Conservation (phyloP, 2,797 vertebrate species). For the Chaunax sp. region DNA sequence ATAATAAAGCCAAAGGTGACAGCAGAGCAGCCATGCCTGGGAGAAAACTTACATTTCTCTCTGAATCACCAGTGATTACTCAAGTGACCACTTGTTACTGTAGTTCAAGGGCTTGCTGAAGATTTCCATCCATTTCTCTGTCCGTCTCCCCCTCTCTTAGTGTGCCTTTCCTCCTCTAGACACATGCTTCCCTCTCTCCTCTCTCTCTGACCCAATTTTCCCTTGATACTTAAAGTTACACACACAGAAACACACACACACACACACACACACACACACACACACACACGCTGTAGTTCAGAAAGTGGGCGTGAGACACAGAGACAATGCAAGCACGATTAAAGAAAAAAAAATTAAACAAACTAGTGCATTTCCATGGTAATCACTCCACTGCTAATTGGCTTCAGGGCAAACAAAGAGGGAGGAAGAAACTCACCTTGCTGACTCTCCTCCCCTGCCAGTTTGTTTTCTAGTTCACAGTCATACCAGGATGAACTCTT, state of each 20-base stretch:
- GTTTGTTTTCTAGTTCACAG: slow-evolving; percentile 42
- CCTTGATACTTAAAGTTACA: slow-evolving; percentile 78
- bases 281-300: slow-evolving; percentile 48
- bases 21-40: slow-evolving; percentile 67
- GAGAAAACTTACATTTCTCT: slow-evolving; percentile 79
- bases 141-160: slow-evolving; percentile 61
- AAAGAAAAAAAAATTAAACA: slow-evolving; percentile 22
- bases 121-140: slow-evolving; percentile 70
- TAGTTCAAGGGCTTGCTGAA: slow-evolving; percentile 64
- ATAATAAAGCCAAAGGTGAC: slow-evolving; percentile 49
- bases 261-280: slow-evolving; percentile 51
- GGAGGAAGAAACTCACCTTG: slow-evolving; percentile 63
- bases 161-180: slow-evolving; percentile 59
- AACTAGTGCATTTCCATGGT: slow-evolving; percentile 43
- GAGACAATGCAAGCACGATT: slow-evolving; percentile 25
- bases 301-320: slow-evolving; percentile 59
- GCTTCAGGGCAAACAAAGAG: slow-evolving; percentile 48
- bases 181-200: slow-evolving; percentile 64
- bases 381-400: slow-evolving; percentile 48
- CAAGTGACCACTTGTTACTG: slow-evolving; percentile 78
- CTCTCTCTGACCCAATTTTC: slow-evolving; percentile 75
- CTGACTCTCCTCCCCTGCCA: slow-evolving; percentile 43
- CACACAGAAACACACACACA: slow-evolving; percentile 54
- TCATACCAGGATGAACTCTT: slow-evolving; percentile 44
- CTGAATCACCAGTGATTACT: slow-evolving; percentile 78